Conservation (phyloP, 2,113 vertebrate genomes). For the Bujurquina vittata region DNA sequence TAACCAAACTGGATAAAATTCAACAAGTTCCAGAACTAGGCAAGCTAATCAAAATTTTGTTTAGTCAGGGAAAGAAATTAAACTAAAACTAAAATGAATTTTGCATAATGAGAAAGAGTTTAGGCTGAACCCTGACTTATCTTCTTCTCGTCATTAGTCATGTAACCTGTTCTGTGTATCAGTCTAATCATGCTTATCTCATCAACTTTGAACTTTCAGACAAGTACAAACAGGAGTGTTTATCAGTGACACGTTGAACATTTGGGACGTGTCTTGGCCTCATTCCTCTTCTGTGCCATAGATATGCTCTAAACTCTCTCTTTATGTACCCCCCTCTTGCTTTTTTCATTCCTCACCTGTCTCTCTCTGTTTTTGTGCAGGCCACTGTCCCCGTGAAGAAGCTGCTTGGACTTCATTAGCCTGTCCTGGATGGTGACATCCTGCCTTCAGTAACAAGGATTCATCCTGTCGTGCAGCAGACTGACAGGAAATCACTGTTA, state of each 20-base stretch:
- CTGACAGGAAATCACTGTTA: slow-evolving; percentile 83
- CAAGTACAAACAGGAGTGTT: not conserved
- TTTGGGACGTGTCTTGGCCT: not conserved
- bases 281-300: not conserved
- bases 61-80: not conserved
- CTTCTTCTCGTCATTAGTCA: not conserved
- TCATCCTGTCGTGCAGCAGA: slow-evolving; percentile 79
- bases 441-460: slow-evolving; percentile 84
- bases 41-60: not conserved
- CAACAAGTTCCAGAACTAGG: not conserved
- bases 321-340: too few relatives aligned
- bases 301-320: not conserved
- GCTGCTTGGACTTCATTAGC: fast-evolving
- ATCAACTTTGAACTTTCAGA: not conserved
- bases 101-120: not conserved
- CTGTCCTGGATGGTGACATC: slow-evolving; percentile 38
- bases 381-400: not conserved
- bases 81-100: not conserved
- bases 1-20: not conserved
- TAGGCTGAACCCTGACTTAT: not conserved
- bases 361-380: not conserved
- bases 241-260: not conserved
- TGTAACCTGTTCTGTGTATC: not conserved
- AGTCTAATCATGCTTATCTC: not conserved
- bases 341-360: not conserved